Conservation (phyloP, 2,797 vertebrate genomes). For the Acipenser transmontanus region DNA sequence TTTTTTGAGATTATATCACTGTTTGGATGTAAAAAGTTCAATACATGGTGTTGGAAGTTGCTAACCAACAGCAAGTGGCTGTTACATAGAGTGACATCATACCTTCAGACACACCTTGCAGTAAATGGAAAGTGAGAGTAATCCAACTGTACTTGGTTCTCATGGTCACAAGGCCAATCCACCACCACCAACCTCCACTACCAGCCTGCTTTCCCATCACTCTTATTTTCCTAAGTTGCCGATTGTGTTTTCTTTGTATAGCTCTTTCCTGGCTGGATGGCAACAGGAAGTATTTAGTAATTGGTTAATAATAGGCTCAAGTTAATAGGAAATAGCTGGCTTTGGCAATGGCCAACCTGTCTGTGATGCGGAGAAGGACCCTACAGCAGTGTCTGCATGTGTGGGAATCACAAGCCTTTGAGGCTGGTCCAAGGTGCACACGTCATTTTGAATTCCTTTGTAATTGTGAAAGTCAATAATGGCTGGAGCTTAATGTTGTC, state of each 20-base stretch:
- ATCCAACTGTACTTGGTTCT: background rate
- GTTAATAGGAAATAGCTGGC: constrained; percentile 35
- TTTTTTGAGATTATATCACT: too few relatives aligned
- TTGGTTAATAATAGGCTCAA: constrained; percentile 39
- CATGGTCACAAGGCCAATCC: constrained; percentile 7
- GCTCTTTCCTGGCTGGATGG: constrained; percentile 42
- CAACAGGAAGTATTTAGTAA: constrained; percentile 35
- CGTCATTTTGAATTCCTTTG: constrained; percentile 39
- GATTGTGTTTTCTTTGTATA: constrained; percentile 38
- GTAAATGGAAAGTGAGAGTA: background rate
- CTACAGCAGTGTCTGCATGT: background rate
- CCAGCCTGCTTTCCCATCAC: constrained; percentile 7
- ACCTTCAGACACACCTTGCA: constrained; percentile 4
- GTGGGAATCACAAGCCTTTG: constrained; percentile 18
- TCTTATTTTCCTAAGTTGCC: constrained; percentile 17
- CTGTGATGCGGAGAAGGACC: constrained; percentile 31
- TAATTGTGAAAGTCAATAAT: constrained; percentile 36
- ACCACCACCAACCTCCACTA: constrained; percentile 13
- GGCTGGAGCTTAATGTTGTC: constrained; percentile 38
- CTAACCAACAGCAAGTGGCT: background rate
- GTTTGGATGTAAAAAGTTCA: too few relatives aligned
- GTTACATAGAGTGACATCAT: constrained; percentile 1
- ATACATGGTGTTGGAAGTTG: too few relatives aligned
- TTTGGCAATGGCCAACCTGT: constrained; percentile 26
- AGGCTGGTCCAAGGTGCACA: constrained; percentile 26